Base-by-base conservation (phyloP, 92 coral and sea anemone species). In the Epizoanthus illoricatus region DNA sequence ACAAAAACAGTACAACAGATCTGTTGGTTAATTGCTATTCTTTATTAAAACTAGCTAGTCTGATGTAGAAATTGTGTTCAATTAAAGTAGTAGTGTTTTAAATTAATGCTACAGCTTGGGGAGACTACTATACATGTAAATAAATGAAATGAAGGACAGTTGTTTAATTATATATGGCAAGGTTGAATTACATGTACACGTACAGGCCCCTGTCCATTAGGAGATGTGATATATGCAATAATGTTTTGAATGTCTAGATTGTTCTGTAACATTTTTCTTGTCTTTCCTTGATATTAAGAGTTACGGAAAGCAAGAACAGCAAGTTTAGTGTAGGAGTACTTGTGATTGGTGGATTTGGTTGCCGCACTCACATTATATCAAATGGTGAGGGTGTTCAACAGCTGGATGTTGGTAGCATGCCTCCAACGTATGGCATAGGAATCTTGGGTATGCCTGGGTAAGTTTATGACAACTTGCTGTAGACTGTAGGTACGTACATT, bases 381-480 rank as follows among this genome's bases (percentile, higher is more conserved):
- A 72, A 84, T 39, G 83, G 82, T 9, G 73, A 73, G n/a, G 23
- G 28, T 1, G 58, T 86, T 58, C 56, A 65, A 74, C 69, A 81
- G 36, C 19, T 86, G 76, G 86, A 86, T 40, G 65, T 86, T 39
- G 86, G 80, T 40, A 81, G 54, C 5, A 80, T 86, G 49, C 86
- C 89, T 17, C n/a, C 62, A 47, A 74, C 89, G 4, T 69, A 74
- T 21, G 89, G 89, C 39, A 15, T 86, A 54, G 89, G 89, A 55
- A 85, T 85, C 19, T 65, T 80, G 79, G 89, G 89, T 11, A 86
- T 86, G 89, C 86, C 89, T 24, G 89, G 89, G 89, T 86, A 81
- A 40, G 86, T 10, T 40, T 71, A 49, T 8, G 15, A 49, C 56
- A 49, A 49, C 56, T 49, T 49, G 9, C 9, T 47, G 9, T 47